Conservation (phyloP, 2,888 invertebrate species). For the Ptychoptera contaminata region DNA sequence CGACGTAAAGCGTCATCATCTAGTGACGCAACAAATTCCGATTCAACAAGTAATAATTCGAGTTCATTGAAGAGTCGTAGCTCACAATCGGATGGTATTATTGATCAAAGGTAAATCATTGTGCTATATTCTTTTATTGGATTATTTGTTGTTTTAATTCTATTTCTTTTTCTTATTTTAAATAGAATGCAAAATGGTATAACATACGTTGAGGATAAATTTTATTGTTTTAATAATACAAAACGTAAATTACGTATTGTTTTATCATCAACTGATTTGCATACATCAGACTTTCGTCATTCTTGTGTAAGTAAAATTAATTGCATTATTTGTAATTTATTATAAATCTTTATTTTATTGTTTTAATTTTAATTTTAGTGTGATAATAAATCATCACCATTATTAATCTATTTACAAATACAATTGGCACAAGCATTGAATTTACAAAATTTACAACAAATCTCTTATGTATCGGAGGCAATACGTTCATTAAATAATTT, state of each 20-base stretch:
- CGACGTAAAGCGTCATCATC: conserved; percentile 47
- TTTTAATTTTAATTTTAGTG: conserved; percentile 13
- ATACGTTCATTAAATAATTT: conserved; percentile 60
- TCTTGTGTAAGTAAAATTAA: conserved; percentile 31
- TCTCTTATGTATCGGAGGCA: conserved; percentile 70
- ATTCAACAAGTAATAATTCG: conserved; percentile 17
- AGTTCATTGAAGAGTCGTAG: conserved; percentile 21
- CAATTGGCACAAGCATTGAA: conserved; percentile 72
- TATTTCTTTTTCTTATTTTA: neutral
- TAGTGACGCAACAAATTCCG: conserved; percentile 34
- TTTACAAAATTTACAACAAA: conserved; percentile 56
- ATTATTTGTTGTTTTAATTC: neutral
- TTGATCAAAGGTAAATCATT: conserved; percentile 27
- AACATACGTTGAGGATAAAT: conserved; percentile 17
- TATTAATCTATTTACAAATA: conserved; percentile 52
- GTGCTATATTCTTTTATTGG: no score
- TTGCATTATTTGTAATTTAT: neutral
- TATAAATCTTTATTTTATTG: neutral
- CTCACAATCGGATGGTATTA: conserved; percentile 23
- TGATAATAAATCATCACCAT: conserved; percentile 23
- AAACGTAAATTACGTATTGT: conserved; percentile 85
- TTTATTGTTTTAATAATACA: conserved; percentile 22
- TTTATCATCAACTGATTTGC: conserved; percentile 72
- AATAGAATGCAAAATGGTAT: conserved; percentile 17
- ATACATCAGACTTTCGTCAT: conserved; percentile 45